Evolutionary conservation across 2,113 vertebrate genomes (phyloP).

Genomic region (Elephantulus edwardii): DNA sequence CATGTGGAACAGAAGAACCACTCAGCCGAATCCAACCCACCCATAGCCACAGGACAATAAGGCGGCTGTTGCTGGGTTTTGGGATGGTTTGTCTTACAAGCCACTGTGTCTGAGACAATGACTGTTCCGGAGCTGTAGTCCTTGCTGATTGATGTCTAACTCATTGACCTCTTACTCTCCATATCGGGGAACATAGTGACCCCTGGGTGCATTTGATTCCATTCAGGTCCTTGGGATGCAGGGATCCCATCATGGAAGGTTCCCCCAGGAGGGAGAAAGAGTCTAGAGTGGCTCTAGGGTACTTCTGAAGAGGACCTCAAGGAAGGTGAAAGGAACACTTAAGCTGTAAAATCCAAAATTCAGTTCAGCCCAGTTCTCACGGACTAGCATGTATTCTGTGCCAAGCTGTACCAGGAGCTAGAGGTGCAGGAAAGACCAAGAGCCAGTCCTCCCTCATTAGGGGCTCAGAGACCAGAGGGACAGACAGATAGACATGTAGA

Average conservation of each 20-base stretch:
- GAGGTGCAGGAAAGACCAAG: background rate
- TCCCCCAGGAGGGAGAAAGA: background rate
- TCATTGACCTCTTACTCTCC: background rate
- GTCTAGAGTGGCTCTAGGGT: background rate
- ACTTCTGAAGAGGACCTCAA: background rate
- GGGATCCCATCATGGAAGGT: background rate
- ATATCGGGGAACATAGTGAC: background rate
- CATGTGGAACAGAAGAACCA: fast-evolving
- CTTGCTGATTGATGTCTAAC: background rate
- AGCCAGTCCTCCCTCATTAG: background rate
- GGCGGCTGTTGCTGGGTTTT: background rate
- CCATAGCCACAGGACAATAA: background rate
- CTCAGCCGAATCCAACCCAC: background rate
- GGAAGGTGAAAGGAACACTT: background rate
- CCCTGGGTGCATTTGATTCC: background rate
- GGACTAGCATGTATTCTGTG: fast-evolving
- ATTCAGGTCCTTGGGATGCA: background rate
- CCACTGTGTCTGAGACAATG: background rate
- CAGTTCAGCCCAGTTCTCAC: background rate
- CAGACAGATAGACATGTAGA: background rate
- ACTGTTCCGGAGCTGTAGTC: background rate
- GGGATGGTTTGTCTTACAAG: background rate
- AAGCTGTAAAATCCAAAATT: background rate
- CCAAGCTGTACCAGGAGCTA: too few relatives aligned
- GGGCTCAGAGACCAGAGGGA: background rate